Evolutionary conservation across 2,888 invertebrate species (phyloP).

Genomic region (Silvanus unidentatus): DNA sequence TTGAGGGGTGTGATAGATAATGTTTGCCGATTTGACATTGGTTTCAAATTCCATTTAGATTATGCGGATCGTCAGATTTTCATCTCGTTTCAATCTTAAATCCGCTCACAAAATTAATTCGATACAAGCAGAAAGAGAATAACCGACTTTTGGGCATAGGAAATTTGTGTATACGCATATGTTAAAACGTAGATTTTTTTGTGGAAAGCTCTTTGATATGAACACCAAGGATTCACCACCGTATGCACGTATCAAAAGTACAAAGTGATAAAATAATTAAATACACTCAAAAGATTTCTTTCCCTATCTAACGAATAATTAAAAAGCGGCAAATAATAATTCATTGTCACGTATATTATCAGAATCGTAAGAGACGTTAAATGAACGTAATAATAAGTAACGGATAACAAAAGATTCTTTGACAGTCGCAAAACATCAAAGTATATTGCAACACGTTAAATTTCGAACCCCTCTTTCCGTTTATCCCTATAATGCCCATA

Average conservation of each 20-base stretch:
- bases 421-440: slow-evolving; percentile 45
- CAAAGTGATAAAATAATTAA: slow-evolving; percentile 19
- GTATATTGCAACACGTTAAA: slow-evolving; percentile 42
- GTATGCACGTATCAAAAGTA: too few relatives aligned
- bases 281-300: slow-evolving; percentile 41
- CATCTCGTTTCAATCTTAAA: slow-evolving; percentile 32
- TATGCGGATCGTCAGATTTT: slow-evolving; percentile 29
- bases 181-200: too few relatives aligned
- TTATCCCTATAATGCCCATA: slow-evolving; percentile 44
- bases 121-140: slow-evolving; percentile 20
- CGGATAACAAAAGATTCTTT: slow-evolving; percentile 46
- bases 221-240: too few relatives aligned
- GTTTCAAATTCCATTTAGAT: slow-evolving; percentile 42
- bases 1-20: slow-evolving; percentile 36
- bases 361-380: slow-evolving; percentile 38
- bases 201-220: too few relatives aligned
- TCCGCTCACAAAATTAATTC: slow-evolving; percentile 35
- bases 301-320: slow-evolving; percentile 33
- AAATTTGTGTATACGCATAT: too few relatives aligned
- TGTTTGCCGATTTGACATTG: slow-evolving; percentile 37
- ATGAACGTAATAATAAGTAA: slow-evolving; percentile 48
- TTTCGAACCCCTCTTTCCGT: slow-evolving; percentile 37
- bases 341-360: slow-evolving; percentile 39
- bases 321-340: slow-evolving; percentile 45
- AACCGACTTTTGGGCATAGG: too few relatives aligned